These are phyloP conservation scores for Cotesia vestalis DNA, from an alignment of 1,140 invertebrate species.

Conservation along the genomic window DNA sequence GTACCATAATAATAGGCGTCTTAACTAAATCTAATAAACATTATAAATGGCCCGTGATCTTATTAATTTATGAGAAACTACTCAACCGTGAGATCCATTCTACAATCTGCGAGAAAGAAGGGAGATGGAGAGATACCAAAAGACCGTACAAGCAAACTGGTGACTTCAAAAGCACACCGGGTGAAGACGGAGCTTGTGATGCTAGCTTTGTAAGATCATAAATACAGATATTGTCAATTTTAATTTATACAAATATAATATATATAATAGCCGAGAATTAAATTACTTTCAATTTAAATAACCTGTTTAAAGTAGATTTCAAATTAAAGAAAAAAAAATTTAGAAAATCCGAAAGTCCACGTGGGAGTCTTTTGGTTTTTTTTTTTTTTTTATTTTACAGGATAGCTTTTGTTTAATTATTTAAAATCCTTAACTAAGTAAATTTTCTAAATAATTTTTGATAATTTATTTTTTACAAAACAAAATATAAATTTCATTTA, in stretches of 20 bases:
- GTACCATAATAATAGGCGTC: slow-evolving; percentile 59
- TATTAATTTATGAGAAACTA: slow-evolving; percentile 51
- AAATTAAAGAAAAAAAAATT: no score
- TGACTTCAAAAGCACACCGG: slow-evolving; percentile 21
- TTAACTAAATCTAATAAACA: slow-evolving; percentile 65
- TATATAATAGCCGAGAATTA: not conserved
- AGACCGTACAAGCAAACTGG: not conserved
- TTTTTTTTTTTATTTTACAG: no score
- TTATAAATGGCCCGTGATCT: slow-evolving; percentile 56
- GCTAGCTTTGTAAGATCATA: slow-evolving; percentile 7
- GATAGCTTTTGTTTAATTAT: no score
- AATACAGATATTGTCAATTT: slow-evolving; percentile 16
- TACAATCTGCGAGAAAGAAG: not conserved
- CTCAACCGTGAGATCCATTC: slow-evolving; percentile 18
- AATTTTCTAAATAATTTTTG: no score
- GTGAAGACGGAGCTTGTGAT: not conserved
- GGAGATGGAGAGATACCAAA: no score
- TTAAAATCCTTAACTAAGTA: no score
- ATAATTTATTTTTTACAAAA: no score
- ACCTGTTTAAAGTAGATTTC: no score
- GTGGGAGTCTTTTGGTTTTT: no score
- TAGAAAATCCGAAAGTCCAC: no score
- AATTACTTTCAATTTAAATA: no score
- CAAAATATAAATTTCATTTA: no score
- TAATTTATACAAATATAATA: not conserved